Base-by-base conservation (phyloP, 2,797 vertebrate genomes). In the Carapus acus region DNA sequence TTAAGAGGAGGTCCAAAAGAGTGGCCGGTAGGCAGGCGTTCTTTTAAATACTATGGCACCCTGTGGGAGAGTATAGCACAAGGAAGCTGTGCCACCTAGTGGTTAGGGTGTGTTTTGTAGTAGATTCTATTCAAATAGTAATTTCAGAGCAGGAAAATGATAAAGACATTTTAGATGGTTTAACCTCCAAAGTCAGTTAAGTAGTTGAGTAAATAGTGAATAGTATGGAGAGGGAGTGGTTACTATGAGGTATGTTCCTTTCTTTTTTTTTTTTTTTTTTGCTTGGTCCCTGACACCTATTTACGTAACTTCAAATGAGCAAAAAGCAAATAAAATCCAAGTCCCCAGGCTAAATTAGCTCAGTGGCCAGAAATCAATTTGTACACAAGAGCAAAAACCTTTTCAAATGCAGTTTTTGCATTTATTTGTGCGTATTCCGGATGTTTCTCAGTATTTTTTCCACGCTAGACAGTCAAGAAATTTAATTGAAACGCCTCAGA, bases 41-140 rank as follows among this genome's bases (percentile, higher is more conserved):
- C 45, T 47, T 61, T 36, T 31, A 43, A 51, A 52, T 51, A 60
- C 52, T 1, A 3, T 7, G 51, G 43, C 34, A 51, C 33, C 51
- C 29, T 47, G 57, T n/a, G n/a, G 63, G 64, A 48, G 69, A 73
- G 47, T 42, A 53, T 48, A 64, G 54, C 39, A 12, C 33, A 71
- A 59, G 54, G 52, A 21, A 44, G 19, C 3, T 18, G 33, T 36
- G 51, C 69, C 76, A 62, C 58, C 77, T 61, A 61, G 67, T 66
- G 78, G 67, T 54, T 21, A 6, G 12, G 22, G 43, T 21, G 47
- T 15, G 8, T 17, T 58, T 11, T 19, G 40, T 9, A 37, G 19
- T 11, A 46, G 49, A 43, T 53, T 49, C 34, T 23, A 34, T 41
- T 43, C 7, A 21, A 53, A 29, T 57, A 1, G 2, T 46, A 22